Percentiles rank a stretch among this genome's conserved stretches.
Conservation (phyloP, 2,888 invertebrate genomes). For the Choreutis nemorana region DNA sequence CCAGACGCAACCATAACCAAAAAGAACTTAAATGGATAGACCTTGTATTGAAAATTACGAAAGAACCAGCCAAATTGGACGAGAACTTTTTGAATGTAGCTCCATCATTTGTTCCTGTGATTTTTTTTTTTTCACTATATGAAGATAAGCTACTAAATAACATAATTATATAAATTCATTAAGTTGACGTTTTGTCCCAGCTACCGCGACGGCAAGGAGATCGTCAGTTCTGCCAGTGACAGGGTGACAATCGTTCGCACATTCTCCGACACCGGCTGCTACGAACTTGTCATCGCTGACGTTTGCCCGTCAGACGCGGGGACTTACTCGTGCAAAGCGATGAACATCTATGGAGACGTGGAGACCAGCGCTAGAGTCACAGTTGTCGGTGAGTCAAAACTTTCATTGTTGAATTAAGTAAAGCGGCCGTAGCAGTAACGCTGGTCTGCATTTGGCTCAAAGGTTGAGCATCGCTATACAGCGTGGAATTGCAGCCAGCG, state of each 20-base stretch:
- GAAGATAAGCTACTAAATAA: no score
- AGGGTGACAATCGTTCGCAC: slow-evolving; percentile 76
- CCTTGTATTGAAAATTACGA: no score
- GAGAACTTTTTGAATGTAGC: neutral
- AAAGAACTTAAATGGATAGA: no score
- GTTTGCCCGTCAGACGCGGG: slow-evolving; percentile 83
- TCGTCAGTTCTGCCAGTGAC: slow-evolving; percentile 72
- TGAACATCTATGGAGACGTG: slow-evolving; percentile 82
- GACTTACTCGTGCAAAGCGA: slow-evolving; percentile 83
- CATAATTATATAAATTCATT: no score
- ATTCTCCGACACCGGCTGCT: slow-evolving; percentile 82
- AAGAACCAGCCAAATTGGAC: no score
- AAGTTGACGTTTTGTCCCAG: no score
- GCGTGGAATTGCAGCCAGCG: no score
- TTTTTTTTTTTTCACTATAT: no score
- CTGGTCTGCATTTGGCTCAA: no score
- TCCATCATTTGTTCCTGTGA: neutral
- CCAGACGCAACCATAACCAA: no score
- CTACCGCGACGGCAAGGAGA: slow-evolving; percentile 81
- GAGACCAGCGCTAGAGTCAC: slow-evolving; percentile 78
- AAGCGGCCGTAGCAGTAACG: neutral
- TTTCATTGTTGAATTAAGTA: neutral
- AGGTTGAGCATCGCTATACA: no score
- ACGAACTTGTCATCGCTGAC: slow-evolving; percentile 86
- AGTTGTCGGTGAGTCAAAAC: slow-evolving; percentile 72